Percentiles rank a stretch among this genome's conserved stretches.
These are phyloP conservation scores for Hanleya hanleyi DNA, from an alignment of 2,888 invertebrate genomes.

Conservation along the genomic window DNA sequence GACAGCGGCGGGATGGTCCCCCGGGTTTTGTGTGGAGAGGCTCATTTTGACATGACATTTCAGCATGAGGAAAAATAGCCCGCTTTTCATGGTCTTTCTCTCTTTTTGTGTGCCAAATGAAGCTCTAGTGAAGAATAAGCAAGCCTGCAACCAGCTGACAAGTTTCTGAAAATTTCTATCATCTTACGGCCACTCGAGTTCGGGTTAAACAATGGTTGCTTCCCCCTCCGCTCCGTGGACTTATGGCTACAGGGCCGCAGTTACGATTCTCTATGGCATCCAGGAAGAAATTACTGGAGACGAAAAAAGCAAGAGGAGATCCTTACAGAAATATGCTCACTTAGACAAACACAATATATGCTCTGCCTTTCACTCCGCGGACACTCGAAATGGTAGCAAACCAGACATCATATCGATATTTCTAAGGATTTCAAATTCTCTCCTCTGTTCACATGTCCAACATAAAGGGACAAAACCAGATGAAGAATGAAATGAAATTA, in stretches of 20 bases:
- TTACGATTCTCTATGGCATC: not conserved
- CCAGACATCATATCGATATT: no score
- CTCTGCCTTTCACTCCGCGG: not conserved
- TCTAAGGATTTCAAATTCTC: no score
- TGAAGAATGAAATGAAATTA: not conserved
- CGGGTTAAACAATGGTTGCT: not conserved
- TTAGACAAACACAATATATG: slow-evolving; percentile 7
- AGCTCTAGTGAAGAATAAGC: slow-evolving; percentile 13
- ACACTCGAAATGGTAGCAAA: not conserved
- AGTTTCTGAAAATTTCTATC: slow-evolving; percentile 18
- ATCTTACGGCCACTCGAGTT: not conserved
- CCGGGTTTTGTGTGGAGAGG: slow-evolving; percentile 25
- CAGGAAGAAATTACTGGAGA: not conserved
- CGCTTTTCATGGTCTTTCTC: slow-evolving; percentile 15
- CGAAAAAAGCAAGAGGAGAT: not conserved
- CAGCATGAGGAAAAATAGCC: slow-evolving; percentile 23
- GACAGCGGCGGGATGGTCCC: slow-evolving; percentile 19
- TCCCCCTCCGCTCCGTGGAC: not conserved
- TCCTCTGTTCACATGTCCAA: no score
- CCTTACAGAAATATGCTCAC: not conserved
- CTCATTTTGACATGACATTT: slow-evolving; percentile 18
- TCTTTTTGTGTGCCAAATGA: not conserved
- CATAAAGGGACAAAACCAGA: not conserved
- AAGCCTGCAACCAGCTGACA: slow-evolving; percentile 25
- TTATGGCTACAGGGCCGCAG: not conserved